Base-by-base conservation (phyloP, 2,888 invertebrate genomes). In the Choristoneura rosaceana region DNA sequence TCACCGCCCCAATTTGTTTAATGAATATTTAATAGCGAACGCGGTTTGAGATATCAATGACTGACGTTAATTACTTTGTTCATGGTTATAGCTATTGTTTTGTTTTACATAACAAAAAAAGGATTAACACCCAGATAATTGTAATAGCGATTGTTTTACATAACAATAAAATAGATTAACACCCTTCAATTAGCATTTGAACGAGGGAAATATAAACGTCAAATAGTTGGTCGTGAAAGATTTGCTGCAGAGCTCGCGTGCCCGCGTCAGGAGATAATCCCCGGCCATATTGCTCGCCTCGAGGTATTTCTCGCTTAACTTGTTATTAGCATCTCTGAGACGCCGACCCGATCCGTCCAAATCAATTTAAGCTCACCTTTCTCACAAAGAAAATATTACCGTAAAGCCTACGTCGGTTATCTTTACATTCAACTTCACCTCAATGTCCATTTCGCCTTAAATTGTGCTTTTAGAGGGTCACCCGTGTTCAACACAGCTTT, bases 301-400 rank as follows among this genome's bases (percentile, higher is more conserved):
- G 75, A 76, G 77, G 74, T 65, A 74, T 78, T 80, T 80, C 75
- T 78, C 80, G 81, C 80, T 80, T 78, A 78, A 81, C 81, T 79
- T 77, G 78, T 80, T 84, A 83, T 85, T 79, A 80, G 77, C 78
- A 77, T 80, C 79, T 79, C 80, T 76, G 77, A 78, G 79, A 82
- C 79, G 81, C 79, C 75, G 77, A 78, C 78, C 77, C 80, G 79
- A 84, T 81, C 80, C 79, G 82, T 85, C 81, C 78, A 79, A 87
- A 88, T 87, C 86, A 87, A 88, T 87, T 87, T 83, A 84, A 80
- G 78, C 81, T 82, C 80, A 80, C 81, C 79, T 82, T 79, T 78
- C 77, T 81, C 77, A 80, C 79, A 81, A 84, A 82, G 80, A 83
- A 84, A 83, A 84, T 82, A 80, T 81, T 80, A 77, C 80, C 81